Base-by-base conservation (phyloP, 2,113 vertebrate genomes). In the Anser cygnoides region DNA sequence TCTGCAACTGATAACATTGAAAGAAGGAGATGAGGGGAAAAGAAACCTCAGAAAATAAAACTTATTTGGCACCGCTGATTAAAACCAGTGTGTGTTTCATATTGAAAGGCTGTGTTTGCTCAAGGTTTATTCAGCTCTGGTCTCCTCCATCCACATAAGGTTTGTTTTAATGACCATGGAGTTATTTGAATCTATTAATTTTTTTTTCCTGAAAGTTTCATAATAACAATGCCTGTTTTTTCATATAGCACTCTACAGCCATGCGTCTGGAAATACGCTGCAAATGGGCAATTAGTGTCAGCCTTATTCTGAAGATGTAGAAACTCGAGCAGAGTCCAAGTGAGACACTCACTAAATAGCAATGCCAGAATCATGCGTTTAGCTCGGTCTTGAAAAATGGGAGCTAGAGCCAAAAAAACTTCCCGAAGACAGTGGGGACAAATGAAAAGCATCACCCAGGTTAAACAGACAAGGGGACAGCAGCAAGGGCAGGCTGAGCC, bases 61-160 rank as follows among this genome's bases (percentile, higher is more conserved):
- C 23, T 50, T 43, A 67, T 43, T 93, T 96, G 95, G 94, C 86
- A 89, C 68, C 20, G 15, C 41, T 62, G 87, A 90, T 91, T 92
- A 89, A 95, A 94, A 79, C 87, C 96, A 91, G 95, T 96, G 96
- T 93, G 93, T 76, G 95, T 96, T 97, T 97, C 95, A 73, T 74
- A 92, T 87, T 94, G 83, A 81, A 94, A 89, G 87, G 91, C 92
- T 96, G 90, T 87, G 92, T 95, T 97, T 97, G 91, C 94, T 96
- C 95, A 85, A 79, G 76, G 58, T 77, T 96, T 80, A 83, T 83
- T 96, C 80, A 70, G 67, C 73, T 80, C 85, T 87, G 83, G 84
- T 94, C 94, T 90, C 85, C 92, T 96, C 90, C 85, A 91, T 72
- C 61, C 88, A 95, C 90, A 90, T 73, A 73, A 87, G 63, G 50